Base-by-base conservation (phyloP, 2,113 vertebrate genomes). In the Australoheros scitulus region DNA sequence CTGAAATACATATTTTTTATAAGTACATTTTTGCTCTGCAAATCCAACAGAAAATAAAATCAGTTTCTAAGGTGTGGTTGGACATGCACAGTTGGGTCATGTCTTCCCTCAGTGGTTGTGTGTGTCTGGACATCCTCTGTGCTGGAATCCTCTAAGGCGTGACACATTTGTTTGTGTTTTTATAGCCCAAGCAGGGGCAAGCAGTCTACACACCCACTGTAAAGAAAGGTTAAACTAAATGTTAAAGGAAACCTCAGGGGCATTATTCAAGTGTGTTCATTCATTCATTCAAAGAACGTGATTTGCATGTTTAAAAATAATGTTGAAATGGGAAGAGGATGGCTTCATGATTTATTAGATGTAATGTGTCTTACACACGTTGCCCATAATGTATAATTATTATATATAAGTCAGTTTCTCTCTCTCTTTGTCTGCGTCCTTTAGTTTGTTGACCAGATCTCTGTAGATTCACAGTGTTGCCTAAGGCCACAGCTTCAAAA, bases 391-490 rank as follows among this genome's bases (percentile, higher is more conserved):
- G 9, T 55, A n/a, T 52, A 55, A 14, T 72, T 14, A 55, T 55
- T 70, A 55, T 72, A 32, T 72, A 8, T 47, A 50, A 11, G 17
- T 52, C 65, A 72, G 43, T 52, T 32, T 72, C 15, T 50, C 24
- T 70, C 64, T 41, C 15, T 76, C 43, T 43, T 29, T 29, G 6
- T 43, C 34, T 38, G 34, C 29, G 7, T 77, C 61, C 38, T 29
- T 77, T 18, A 61, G 17, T 77, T 61, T 3, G 11, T 61, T 50
- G 76, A 55, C 47, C 47, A 72, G 68, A 55, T 72, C 52, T 72
- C 43, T 47, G 76, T 50, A 77, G 77, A 89, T 93, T 88, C 86
- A 88, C 77, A 52, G 88, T 83, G 87, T 80, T 79, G 90, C 91
- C 83, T 36, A 85, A 81, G 47, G 68, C 68, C 68, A 72, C 1